These are phyloP conservation scores for Therioaphis trifolii DNA, from an alignment of 2,888 invertebrate species.

Conservation along the genomic window DNA sequence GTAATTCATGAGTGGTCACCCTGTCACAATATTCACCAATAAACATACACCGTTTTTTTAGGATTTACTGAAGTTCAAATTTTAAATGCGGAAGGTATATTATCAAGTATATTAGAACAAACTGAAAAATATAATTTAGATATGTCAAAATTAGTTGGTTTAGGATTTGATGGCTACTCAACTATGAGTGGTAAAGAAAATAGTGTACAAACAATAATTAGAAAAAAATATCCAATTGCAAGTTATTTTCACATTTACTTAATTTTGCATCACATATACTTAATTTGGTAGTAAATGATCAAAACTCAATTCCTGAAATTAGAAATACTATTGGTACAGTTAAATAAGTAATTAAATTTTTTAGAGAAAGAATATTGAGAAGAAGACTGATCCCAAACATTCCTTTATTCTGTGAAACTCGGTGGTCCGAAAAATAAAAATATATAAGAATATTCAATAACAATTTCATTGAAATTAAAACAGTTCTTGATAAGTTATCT, in stretches of 20 bases:
- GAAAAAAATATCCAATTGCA: constrained; percentile 60
- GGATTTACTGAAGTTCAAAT: not conserved
- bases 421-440: constrained; percentile 38
- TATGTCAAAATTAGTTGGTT: constrained; percentile 62
- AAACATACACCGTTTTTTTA: too few relatives aligned
- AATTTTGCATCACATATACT: constrained; percentile 65
- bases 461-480: constrained; percentile 42
- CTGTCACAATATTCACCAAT: too few relatives aligned
- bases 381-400: constrained; percentile 46
- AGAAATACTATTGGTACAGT: constrained; percentile 65
- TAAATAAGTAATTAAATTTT: constrained; percentile 66
- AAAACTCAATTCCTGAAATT: constrained; percentile 65
- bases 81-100: not conserved
- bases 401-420: constrained; percentile 31
- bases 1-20: too few relatives aligned
- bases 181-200: constrained; percentile 65
- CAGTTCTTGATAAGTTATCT: constrained; percentile 12
- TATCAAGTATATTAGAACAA: not conserved
- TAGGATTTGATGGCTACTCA: constrained; percentile 66
- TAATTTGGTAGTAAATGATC: constrained; percentile 66
- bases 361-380: constrained; percentile 64
- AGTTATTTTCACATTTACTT: constrained; percentile 64
- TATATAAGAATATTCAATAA: constrained; percentile 26
- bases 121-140: not conserved
- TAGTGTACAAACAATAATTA: constrained; percentile 62